phyloP scores from a whole-genome alignment of 2,888 invertebrate genomes.

The Netelia melanura region DNA sequence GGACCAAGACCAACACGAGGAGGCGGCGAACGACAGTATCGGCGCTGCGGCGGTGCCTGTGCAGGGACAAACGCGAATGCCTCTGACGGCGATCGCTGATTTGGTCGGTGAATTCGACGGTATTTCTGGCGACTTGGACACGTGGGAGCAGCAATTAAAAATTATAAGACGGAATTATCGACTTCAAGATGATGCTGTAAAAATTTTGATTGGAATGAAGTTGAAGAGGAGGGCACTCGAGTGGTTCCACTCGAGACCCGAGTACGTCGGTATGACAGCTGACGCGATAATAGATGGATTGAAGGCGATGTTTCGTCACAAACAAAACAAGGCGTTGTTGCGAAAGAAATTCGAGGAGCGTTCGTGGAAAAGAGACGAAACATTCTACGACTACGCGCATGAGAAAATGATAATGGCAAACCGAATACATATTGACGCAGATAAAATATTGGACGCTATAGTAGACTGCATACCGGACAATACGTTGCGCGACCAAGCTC shows the following conservation, averaged over 20 bases:
- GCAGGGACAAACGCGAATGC: not conserved
- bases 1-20: not conserved
- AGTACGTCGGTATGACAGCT: conserved; percentile 44
- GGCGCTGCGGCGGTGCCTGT: not conserved
- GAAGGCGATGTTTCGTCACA: conserved; percentile 37
- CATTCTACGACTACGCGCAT: conserved; percentile 64
- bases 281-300: conserved; percentile 28
- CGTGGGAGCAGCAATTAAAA: conserved; percentile 34
- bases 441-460: conserved; percentile 41
- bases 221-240: not conserved
- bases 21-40: not conserved
- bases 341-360: conserved; percentile 37
- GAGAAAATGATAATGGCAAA: conserved; percentile 59
- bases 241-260: conserved; percentile 57
- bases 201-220: conserved; percentile 23
- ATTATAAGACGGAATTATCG: conserved; percentile 28
- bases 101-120: conserved; percentile 38
- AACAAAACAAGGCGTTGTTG: conserved; percentile 29
- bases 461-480: conserved; percentile 54
- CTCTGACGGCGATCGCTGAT: conserved; percentile 17
- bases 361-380: conserved; percentile 21
- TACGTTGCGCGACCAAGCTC: conserved; percentile 42
- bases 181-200: conserved; percentile 24
- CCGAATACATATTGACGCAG: conserved; percentile 42
- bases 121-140: not conserved